These are phyloP conservation scores for Meteorus sp. DNA, from an alignment of 1,140 invertebrate species.

Conservation along the genomic window DNA sequence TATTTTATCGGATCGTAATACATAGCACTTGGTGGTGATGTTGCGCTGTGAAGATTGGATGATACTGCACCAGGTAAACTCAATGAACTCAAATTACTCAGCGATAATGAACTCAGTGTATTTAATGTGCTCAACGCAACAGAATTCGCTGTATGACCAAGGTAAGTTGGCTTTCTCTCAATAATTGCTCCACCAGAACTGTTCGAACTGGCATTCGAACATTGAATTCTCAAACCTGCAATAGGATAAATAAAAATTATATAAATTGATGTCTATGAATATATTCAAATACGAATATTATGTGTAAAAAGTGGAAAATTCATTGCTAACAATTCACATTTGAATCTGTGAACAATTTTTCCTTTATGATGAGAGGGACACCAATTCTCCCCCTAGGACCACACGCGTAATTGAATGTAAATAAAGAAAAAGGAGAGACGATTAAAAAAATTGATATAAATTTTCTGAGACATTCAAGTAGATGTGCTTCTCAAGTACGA, in stretches of 20 bases:
- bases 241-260: slow-evolving; percentile 2
- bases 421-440: background rate
- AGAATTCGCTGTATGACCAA: slow-evolving; percentile 41
- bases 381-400: no score
- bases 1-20: slow-evolving; percentile 56
- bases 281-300: slow-evolving; percentile 9
- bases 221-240: slow-evolving; percentile 46
- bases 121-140: slow-evolving; percentile 42
- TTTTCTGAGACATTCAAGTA: slow-evolving; percentile 37
- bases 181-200: slow-evolving; percentile 46
- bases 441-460: slow-evolving; percentile 27
- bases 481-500: slow-evolving; percentile 38
- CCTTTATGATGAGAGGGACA: no score
- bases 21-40: slow-evolving; percentile 37
- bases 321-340: background rate
- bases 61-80: slow-evolving; percentile 39
- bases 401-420: no score
- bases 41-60: slow-evolving; percentile 39
- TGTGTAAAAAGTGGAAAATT: background rate
- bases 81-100: slow-evolving; percentile 46
- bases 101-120: slow-evolving; percentile 44
- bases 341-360: slow-evolving; percentile 26
- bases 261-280: no score
- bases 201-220: slow-evolving; percentile 42
- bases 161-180: slow-evolving; percentile 51